A percentile compares a stretch with the other conserved stretches of the same genome.
Evolutionary conservation across 2,888 invertebrate species (phyloP).

Genomic region (Spilosoma lubricipeda): DNA sequence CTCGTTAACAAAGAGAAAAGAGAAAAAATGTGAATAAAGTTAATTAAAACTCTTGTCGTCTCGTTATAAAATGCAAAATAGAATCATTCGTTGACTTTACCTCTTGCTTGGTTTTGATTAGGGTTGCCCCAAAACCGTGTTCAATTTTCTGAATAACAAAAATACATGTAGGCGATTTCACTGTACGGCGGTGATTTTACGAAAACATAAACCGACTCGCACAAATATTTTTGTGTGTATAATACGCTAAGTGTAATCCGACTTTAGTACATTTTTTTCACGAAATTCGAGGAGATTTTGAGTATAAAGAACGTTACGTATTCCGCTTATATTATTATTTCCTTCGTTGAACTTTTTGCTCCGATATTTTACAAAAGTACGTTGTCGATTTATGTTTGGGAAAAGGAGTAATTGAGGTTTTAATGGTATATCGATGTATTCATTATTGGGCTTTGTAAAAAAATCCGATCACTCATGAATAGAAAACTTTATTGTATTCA

Average conservation of each 20-base stretch:
- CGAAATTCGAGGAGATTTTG: not conserved
- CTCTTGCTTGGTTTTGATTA: constrained; percentile 12
- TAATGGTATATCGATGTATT: not conserved
- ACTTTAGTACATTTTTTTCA: not conserved
- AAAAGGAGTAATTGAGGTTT: not conserved
- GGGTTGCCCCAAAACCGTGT: constrained; percentile 16
- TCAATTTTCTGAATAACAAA: not conserved
- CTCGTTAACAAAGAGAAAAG: constrained; percentile 46
- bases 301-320: not conserved
- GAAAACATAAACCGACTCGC: not conserved
- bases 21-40: constrained; percentile 41
- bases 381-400: not conserved
- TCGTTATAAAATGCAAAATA: constrained; percentile 57
- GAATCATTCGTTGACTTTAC: constrained; percentile 43
- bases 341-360: not conserved
- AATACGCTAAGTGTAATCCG: not conserved
- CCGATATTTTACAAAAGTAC: not conserved
- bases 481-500: too few relatives aligned
- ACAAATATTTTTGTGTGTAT: not conserved
- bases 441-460: not conserved
- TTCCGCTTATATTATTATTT: not conserved
- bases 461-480: too few relatives aligned
- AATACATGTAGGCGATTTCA: not conserved
- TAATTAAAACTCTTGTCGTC: constrained; percentile 57
- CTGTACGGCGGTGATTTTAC: not conserved